Percentiles rank a stretch among this genome's conserved stretches.
Conservation (phyloP, 2,113 vertebrate species). For the Cervus canadensis region DNA sequence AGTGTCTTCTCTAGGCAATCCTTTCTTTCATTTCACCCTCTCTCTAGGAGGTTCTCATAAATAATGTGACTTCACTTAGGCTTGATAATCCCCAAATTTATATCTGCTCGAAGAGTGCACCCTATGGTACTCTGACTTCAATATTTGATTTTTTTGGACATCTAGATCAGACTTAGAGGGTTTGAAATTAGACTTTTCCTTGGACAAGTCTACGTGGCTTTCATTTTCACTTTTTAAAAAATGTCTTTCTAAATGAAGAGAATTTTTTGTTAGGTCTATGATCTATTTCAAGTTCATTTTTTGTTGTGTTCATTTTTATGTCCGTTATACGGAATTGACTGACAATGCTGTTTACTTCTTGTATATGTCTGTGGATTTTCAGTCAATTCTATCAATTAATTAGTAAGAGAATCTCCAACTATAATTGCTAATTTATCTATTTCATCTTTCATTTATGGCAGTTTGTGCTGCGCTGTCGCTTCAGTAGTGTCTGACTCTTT, state of each 20-base stretch:
- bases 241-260: not conserved
- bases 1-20: not conserved
- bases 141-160: not conserved
- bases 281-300: not conserved
- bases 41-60: not conserved
- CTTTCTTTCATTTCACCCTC: not conserved
- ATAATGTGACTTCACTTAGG: not conserved
- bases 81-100: not conserved
- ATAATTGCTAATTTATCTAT: not conserved
- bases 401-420: not conserved
- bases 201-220: rapidly evolving
- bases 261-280: not conserved
- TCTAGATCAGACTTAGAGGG: not conserved
- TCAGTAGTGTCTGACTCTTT: not conserved
- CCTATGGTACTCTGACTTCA: not conserved
- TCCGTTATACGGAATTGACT: not conserved
- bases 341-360: not conserved
- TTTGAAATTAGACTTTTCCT: not conserved
- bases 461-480: not conserved
- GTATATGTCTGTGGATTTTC: not conserved
- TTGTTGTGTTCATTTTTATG: not conserved
- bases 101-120: not conserved
- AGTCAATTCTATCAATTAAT: not conserved
- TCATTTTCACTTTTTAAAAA: not conserved
- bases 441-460: not conserved